Base-by-base conservation (phyloP, 2,113 vertebrate genomes). In the Percina caprodes region DNA sequence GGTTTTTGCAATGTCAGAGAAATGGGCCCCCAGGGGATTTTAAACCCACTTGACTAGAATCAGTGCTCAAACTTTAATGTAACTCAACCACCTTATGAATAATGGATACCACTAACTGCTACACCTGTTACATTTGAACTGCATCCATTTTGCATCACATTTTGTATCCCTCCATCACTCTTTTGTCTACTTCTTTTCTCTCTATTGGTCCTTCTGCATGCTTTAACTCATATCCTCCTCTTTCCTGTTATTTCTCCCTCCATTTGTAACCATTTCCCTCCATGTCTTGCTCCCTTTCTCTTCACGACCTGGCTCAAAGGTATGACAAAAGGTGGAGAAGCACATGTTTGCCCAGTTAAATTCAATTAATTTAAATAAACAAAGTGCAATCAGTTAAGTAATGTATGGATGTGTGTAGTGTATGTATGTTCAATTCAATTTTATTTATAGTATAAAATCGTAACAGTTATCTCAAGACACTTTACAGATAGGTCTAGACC, bases 81-180 rank as follows among this genome's bases (percentile, higher is more conserved):
- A 19, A 70, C 74, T 65, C 46, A 35, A 26, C 60, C 35, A 21
- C 21, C 24, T 3, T 0, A 84, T 86, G 74, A 88, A 88, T 83
- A 77, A 88, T 84, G 71, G 48, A 86, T 48, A 68, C 54, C 21
- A 67, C 54, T 68, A 86, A 86, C 71, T 77, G 55, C 72, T 77
- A 52, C 86, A 76, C 16, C 23, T 58, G 63, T 62, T 76, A 74
- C 74, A 23, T 21, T 62, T 58, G 61, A 83, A 74, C 77, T 66
- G 80, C 83, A 83, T 86, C 21, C 52, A 83, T 84, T 84, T 74
- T 84, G 7, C 7, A 81, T 79, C 55, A 18, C 8, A 15, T 61
- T 39, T 10, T 42, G 6, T 1, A 8, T 70, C n/a, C 51, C 24
- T 54, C 24, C 12, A 14, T 56, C 35, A 15, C 11, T 55, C 42